Evolutionary conservation across 2,797 vertebrate species (phyloP), one percentile per base, ranked within the genome.

Genomic region (Acestrorhynchus altus): DNA sequence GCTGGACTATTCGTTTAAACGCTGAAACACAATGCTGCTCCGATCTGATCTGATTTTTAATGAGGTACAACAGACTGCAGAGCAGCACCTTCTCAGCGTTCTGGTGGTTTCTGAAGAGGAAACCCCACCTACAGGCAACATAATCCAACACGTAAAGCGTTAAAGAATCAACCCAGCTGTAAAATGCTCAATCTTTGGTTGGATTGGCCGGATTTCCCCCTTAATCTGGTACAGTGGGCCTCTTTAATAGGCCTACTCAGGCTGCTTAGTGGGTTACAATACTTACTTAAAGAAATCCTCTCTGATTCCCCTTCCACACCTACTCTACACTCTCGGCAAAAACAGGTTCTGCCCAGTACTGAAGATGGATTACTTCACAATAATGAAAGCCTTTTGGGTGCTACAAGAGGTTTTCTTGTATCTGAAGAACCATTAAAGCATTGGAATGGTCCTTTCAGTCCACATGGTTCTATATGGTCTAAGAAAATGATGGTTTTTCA

Each of bases 281-380:
- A 85, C 85, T 75, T 87, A 78, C 89, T 70, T 70, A 74, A n/a
- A 69, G 42, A 61, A 28, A 4, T 68, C 42, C 73, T 76, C 61
- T 84, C 82, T 31, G 66, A 52, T 70, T 24, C 63, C 60, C 24
- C 76, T 26, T 65, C 39, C 35, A 64, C 72, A 74, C 31, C 42
- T 60, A 8, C 1, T 66, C 31, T 35, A 35, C 31, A 35, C 31
- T 35, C 31, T 35, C 2, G 2, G 6, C 31, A 35, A 35, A 35
- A n/a, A n/a, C 2, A 35, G 31, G 31, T 35, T 35, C 31, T 35
- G 31, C 31, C 2, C 6, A 35, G 31, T 2, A 2, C 31, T 35
- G 31, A 35, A 35, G 6, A 35, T 2, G 31, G 31, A n/a, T n/a
- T n/a, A n/a, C n/a, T n/a, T n/a, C n/a, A n/a, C n/a, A n/a, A n/a